Conservation (phyloP, 2,888 invertebrate genomes). For the Phytoseiulus persimilis region DNA sequence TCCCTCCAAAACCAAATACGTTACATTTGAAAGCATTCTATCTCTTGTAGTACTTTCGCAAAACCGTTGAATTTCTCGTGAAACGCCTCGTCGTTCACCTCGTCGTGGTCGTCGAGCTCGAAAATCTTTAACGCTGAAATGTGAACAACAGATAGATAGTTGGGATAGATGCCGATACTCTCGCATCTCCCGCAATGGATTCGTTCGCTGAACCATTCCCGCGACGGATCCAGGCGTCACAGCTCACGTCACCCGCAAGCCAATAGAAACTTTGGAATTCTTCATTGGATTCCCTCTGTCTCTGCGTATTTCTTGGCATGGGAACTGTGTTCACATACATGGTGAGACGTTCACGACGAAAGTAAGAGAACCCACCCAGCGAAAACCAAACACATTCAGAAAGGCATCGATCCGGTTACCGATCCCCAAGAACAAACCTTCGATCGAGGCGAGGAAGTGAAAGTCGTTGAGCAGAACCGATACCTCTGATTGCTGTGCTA, state of each 20-base stretch:
- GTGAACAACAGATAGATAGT: background rate
- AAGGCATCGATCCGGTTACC: background rate
- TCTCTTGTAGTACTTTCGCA: background rate
- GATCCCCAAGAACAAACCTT: too few species aligned
- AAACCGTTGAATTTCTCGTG: background rate
- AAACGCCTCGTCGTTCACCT: background rate
- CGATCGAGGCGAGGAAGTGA: background rate
- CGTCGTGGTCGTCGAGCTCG: background rate
- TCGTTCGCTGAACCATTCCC: background rate
- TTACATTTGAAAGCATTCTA: background rate
- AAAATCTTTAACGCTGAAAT: background rate
- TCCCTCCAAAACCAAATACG: background rate
- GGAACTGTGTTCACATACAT: too few species aligned
- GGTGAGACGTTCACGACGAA: too few species aligned
- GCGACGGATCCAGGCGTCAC: too few species aligned
- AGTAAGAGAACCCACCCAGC: background rate
- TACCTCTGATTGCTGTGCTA: background rate
- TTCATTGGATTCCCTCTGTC: too few species aligned
- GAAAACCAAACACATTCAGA: background rate
- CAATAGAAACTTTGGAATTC: too few species aligned
- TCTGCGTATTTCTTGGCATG: too few species aligned
- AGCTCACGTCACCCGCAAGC: too few species aligned
- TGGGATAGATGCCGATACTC: background rate
- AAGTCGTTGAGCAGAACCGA: background rate
- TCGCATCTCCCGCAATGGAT: background rate